Base-by-base conservation (phyloP, 2,797 vertebrate genomes). In the Cryptoblepharus egeriae region DNA sequence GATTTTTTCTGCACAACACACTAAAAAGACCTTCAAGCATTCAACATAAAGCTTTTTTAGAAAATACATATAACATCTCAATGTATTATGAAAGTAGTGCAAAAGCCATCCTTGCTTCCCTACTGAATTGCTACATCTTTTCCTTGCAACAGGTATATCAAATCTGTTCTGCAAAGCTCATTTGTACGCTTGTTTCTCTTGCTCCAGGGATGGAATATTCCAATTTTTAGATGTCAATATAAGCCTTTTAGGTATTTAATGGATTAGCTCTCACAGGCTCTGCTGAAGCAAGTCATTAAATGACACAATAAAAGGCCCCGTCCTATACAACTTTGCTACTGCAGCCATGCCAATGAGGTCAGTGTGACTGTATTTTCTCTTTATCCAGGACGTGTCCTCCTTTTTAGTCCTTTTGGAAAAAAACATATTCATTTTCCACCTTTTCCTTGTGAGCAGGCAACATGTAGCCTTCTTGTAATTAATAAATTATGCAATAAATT, bases 281-380 rank as follows among this genome's bases (percentile, higher is more conserved):
- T 45, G 16, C 80, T 82, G 39, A 55, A 69, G 65, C 35, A 73
- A 61, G 42, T 76, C 72, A 76, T 76, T 69, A 69, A 58, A 58
- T 30, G 30, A 28, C 16, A 35, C 52, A 22, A 55, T 35, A 63
- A 72, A 60, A 18, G 20, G 39, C 9, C 39, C 39, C 4, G 9
- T 42, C 4, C 39, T 42, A 42, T 42, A 4, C 39, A 42, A 42
- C 39, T 42, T 42, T 42, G n/a, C 39, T 9, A 42, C 39, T 42
- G 39, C 39, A 42, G 39, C 39, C 39, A 42, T 42, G 39, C 39
- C 39, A 42, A 42, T 42, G 39, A 9, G 39, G 39, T 9, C 4
- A 4, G 39, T 42, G 39, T n/a, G n/a, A n/a, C n/a, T n/a, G n/a
- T n/a, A n/a, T n/a, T n/a, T n/a, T n/a, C n/a, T n/a, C n/a, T n/a